Base-by-base conservation (phyloP, 1,140 invertebrate genomes). In the Conopomorpha cramerella region DNA sequence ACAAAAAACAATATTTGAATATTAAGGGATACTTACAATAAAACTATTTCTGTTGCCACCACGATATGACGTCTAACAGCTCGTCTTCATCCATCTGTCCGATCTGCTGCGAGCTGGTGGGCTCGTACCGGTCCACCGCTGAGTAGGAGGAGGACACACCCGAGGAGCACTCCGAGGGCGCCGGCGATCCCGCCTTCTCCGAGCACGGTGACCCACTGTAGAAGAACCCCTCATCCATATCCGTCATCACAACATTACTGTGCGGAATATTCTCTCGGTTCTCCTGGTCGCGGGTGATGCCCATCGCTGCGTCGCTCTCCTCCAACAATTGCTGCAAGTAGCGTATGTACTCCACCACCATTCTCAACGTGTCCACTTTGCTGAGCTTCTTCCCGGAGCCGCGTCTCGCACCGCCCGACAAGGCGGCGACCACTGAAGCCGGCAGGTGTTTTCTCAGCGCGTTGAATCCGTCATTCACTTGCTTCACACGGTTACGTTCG, bases 321-420 rank as follows among this genome's bases (percentile, higher is more conserved):
- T 90, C 90, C 11, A 97, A 73, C 30, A 96, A 66, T 42, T 86
- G 83, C 56, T 96, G 87, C 12, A 98, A 76, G 39, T 91, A 86
- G 36, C 89, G 82, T 49, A 98, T 98, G 63, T 98, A 98, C 58
- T 96, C 92, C 0, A 97, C 93, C 0, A 96, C 95, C 77, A 95
- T 88, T 39, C 89, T 80, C 7, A 98, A 68, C 0, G 95, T 98
- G 60, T 98, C 95, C 3, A 97, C 95, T 82, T 98, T 98, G 60
- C 90, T 93, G 1, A 98, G 81, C 60, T 97, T 95, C 65, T 96
- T 97, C 44, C 81, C 82, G 6, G 86, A 85, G 3, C 87, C 84
- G 2, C 88, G 78, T 0, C 86, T 82, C 0, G 85, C 73, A 0
- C 82, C 82, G 16, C 83, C 81, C n/a, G 83, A 82, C 38, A 91